phyloP scores from a whole-genome alignment of 1,140 invertebrate species.

The Chironomus tepperi region DNA sequence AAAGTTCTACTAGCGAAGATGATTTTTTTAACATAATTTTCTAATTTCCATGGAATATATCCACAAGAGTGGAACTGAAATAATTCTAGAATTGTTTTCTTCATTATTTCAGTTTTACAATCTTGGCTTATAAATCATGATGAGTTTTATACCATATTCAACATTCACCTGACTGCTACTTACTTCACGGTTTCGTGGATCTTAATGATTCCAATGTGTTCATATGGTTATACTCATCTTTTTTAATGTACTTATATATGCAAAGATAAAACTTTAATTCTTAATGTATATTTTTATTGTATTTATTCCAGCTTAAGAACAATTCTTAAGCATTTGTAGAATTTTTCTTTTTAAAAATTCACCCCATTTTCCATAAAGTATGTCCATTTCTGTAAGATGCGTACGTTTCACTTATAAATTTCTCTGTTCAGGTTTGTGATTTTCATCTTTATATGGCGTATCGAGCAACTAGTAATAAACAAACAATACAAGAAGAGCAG shows the following conservation, averaged over 20 bases:
- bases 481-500: background rate
- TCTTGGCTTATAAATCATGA: background rate
- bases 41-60: constrained; percentile 10
- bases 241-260: background rate
- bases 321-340: background rate
- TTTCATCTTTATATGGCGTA: background rate
- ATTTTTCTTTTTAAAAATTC: background rate
- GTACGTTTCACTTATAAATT: background rate
- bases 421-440: constrained; percentile 7
- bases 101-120: background rate
- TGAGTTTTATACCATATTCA: background rate
- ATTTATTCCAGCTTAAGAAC: background rate
- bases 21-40: constrained; percentile 19
- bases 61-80: constrained; percentile 10
- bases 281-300: background rate
- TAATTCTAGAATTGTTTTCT: constrained; percentile 19
- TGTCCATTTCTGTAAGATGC: background rate
- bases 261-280: background rate
- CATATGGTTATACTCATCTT: background rate
- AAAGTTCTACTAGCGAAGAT: constrained; percentile 1
- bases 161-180: constrained; percentile 7
- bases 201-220: background rate
- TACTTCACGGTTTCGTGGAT: constrained; percentile 11
- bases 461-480: background rate
- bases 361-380: background rate